Evolutionary conservation across 2,797 vertebrate genomes (phyloP).

Genomic region (Chiloscyllium punctatum): DNA sequence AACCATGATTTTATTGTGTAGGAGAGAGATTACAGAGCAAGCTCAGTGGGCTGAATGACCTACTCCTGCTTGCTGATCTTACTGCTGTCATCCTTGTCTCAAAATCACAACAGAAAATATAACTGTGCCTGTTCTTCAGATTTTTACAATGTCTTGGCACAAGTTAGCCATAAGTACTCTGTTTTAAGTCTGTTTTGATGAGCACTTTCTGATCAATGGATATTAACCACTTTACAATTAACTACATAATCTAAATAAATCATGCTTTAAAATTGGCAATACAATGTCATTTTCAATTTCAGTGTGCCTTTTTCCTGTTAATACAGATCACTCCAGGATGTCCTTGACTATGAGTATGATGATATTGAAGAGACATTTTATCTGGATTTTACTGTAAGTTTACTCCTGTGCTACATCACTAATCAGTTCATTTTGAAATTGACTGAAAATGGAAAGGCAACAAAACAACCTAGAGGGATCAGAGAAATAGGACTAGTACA

Average conservation of each 20-base stretch:
- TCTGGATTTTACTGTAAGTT: constrained; percentile 55
- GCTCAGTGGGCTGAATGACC: too few species aligned
- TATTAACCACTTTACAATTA: not conserved
- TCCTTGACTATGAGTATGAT: constrained; percentile 53
- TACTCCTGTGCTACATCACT: not conserved
- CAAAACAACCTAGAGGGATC: too few species aligned
- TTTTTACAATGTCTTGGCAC: constrained; percentile 42
- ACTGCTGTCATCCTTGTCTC: not conserved
- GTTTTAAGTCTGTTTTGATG: not conserved
- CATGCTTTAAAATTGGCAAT: not conserved
- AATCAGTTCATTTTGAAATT: not conserved
- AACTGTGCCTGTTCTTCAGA: constrained; percentile 42
- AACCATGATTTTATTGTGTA: too few species aligned
- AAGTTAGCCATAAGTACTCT: not conserved
- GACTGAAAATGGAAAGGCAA: too few species aligned
- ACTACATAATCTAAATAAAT: not conserved
- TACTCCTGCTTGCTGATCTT: not conserved
- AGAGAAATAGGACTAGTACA: too few species aligned
- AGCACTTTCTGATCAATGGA: not conserved
- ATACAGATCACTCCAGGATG: constrained; percentile 46
- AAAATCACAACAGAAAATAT: constrained; percentile 37
- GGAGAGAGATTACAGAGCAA: too few species aligned
- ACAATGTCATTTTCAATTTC: constrained; percentile 27
- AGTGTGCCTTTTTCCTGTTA: not conserved
- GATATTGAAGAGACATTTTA: constrained; percentile 43